These are phyloP conservation scores for Cyclina sinensis DNA, from an alignment of 1,140 invertebrate species.

Conservation along the genomic window DNA sequence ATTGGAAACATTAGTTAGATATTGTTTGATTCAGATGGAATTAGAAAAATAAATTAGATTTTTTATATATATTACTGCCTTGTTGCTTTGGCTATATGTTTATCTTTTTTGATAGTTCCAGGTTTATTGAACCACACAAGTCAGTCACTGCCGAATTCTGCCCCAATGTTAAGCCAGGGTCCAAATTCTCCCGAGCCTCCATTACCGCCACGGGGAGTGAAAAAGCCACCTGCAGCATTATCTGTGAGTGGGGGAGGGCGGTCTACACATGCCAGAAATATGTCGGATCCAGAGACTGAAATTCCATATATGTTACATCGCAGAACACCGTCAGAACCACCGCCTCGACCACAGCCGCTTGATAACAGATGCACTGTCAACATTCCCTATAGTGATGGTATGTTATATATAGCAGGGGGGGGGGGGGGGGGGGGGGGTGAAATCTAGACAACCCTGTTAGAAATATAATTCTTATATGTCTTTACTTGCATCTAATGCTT, in stretches of 20 bases:
- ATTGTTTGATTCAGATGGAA: too few species aligned
- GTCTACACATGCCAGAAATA: conserved; percentile 76
- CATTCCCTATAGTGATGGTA: conserved; percentile 62
- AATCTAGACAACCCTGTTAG: too few species aligned
- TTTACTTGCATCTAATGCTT: too few species aligned
- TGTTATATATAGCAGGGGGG: too few species aligned
- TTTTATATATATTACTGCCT: too few species aligned
- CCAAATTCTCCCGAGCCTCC: conserved; percentile 72
- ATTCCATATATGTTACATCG: conserved; percentile 89
- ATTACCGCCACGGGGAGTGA: conserved; percentile 91
- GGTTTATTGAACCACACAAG: conserved; percentile 40
- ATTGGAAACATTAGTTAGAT: too few species aligned
- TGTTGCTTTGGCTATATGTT: too few species aligned
- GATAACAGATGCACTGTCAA: conserved; percentile 72
- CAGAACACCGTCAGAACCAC: conserved; percentile 91
- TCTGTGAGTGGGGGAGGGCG: conserved; percentile 69
- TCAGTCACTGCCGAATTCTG: conserved; percentile 48
- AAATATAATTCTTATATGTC: too few species aligned
- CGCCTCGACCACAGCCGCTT: conserved; percentile 74
- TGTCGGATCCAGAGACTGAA: conserved; percentile 76
- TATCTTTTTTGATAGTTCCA: conserved; percentile 48
- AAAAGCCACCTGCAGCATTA: conserved; percentile 89
- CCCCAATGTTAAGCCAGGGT: conserved; percentile 33
- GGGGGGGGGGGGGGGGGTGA: too few species aligned
- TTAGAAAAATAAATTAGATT: too few species aligned